A percentile compares a stretch with the other conserved stretches of the same genome.
Conservation (phyloP, 2,797 vertebrate genomes). For the Periophthalmus magnuspinnatus region DNA sequence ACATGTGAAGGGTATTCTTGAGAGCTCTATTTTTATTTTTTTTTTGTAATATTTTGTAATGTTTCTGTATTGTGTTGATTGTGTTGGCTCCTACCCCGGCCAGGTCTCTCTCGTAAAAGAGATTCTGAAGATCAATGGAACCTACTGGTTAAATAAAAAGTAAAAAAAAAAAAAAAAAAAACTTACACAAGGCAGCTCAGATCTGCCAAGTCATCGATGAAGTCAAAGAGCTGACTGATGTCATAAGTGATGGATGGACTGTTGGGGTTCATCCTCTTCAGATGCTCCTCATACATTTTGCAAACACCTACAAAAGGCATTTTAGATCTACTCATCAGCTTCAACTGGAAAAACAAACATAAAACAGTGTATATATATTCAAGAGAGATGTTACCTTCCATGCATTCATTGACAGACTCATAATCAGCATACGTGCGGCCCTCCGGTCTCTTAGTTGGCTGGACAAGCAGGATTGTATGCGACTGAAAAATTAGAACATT, state of each 20-base stretch:
- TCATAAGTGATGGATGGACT: conserved; percentile 98
- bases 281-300: conserved; percentile 99
- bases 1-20: too few relatives aligned
- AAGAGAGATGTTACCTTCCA: conserved; percentile 86
- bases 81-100: too few relatives aligned
- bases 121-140: too few relatives aligned
- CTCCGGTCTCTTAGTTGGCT: conserved; percentile 98
- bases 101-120: too few relatives aligned
- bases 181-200: conserved; percentile 99
- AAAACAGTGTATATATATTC: too few relatives aligned
- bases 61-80: too few relatives aligned
- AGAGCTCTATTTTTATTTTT: too few relatives aligned
- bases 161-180: conserved; percentile 10
- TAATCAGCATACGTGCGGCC: conserved; percentile 98
- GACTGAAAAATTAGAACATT: conserved; percentile 75
- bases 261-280: conserved; percentile 99
- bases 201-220: conserved; percentile 97
- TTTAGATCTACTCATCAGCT: conserved; percentile 4
- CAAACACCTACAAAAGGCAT: conserved; percentile 85
- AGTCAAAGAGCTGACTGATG: conserved; percentile 98
- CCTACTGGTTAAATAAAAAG: too few relatives aligned
- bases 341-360: background rate
- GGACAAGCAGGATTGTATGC: conserved; percentile 96
- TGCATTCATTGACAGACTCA: conserved; percentile 98
- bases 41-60: too few relatives aligned